Base-by-base conservation (phyloP, 2,113 vertebrate genomes). In the Leucopsar rothschildi region DNA sequence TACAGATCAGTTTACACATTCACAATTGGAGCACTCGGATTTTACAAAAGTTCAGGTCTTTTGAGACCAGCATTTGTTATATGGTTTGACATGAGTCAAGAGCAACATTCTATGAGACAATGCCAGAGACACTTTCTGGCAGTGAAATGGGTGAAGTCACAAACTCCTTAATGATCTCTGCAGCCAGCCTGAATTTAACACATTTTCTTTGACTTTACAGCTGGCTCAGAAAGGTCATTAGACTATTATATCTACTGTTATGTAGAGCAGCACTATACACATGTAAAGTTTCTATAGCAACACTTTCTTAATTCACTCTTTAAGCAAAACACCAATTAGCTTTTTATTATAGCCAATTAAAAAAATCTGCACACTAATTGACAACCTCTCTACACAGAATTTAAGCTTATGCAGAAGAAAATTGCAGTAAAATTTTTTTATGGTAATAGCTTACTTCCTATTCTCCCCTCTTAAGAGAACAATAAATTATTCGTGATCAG, bases 271-370 rank as follows among this genome's bases (percentile, higher is more conserved):
- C 65, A 86, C 76, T 55, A 82, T 27, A 84, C 56, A 93, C 86
- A 92, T 52, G 80, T 76, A 92, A 96, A 94, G 93, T 94, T 96
- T 92, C 94, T 96, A 96, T 86, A 95, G 90, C 95, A 94, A 96
- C 96, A 96, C 96, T 97, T 98, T 96, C 88, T 97, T 97, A 97
- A 97, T 96, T 96, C 94, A 96, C 96, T 98, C 97, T 97, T 97
- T 97, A 98, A 97, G 97, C 91, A 98, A 98, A 98, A 98, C 93
- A 98, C 73, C 92, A 97, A 97, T 98, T 98, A 97, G 83, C 88
- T 96, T 97, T 95, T 94, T 96, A 98, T 97, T 98, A 98, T 77
- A 97, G 91, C 95, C 96, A 98, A 97, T 97, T 98, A 93, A 97
- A 97, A 97, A 97, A 96, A 97, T 97, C 93, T 97, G 95, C 95